phyloP scores from a whole-genome alignment of 2,113 vertebrate species.

The Saccopteryx leptura region DNA sequence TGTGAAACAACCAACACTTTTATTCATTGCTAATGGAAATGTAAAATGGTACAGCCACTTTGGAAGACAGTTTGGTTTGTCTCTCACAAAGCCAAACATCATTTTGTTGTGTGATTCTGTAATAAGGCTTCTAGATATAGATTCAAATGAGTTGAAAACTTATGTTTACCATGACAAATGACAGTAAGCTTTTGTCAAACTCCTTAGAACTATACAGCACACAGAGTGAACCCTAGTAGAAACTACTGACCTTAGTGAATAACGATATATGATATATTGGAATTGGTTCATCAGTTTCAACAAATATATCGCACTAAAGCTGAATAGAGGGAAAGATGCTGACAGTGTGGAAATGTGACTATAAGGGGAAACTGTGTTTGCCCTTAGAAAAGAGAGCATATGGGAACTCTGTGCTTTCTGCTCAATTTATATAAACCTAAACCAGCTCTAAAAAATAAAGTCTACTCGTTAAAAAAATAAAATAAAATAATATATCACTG shows the following conservation, averaged over 20 bases:
- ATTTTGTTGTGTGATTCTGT: not conserved
- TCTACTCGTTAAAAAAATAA: not conserved
- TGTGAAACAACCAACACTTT: rapidly evolving
- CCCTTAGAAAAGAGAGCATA: not conserved
- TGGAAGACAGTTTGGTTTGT: not conserved
- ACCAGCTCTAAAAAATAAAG: not conserved
- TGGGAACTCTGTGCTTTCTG: not conserved
- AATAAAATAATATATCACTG: not conserved
- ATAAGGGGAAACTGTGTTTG: not conserved
- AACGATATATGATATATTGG: not conserved
- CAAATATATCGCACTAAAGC: not conserved
- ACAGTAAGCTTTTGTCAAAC: not conserved
- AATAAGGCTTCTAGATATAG: not conserved
- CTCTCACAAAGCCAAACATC: not conserved
- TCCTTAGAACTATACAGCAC: not conserved
- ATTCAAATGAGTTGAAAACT: not conserved
- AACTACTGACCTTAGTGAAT: not conserved
- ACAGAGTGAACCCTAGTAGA: not conserved
- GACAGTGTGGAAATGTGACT: not conserved
- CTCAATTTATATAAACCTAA: not conserved
- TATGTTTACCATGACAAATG: not conserved
- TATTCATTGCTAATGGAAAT: not conserved
- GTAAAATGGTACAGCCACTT: not conserved
- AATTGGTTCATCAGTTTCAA: not conserved
- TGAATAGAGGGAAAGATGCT: not conserved